Conservation (phyloP, 1,140 invertebrate genomes). For the Panulirus ornatus region DNA sequence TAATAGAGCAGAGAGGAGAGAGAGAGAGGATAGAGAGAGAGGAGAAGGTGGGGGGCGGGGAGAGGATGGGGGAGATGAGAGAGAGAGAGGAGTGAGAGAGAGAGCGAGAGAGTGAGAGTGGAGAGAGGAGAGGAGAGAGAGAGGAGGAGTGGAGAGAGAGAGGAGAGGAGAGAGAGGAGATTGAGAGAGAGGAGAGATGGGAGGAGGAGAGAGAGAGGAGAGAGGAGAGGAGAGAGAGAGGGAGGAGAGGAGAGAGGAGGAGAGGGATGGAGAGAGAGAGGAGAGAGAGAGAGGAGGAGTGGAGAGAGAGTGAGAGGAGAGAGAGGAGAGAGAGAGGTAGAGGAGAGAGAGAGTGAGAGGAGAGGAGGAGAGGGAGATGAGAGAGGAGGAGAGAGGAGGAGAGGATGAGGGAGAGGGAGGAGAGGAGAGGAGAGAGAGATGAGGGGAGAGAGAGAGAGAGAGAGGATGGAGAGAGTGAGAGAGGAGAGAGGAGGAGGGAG, state of each 20-base stretch:
- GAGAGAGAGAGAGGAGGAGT: background rate
- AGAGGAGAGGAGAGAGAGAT: background rate
- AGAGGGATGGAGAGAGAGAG: background rate
- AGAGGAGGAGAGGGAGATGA: background rate
- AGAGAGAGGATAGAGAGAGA: background rate
- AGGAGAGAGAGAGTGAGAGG: background rate
- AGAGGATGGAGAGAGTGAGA: too few species aligned
- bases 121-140: background rate
- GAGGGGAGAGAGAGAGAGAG: background rate
- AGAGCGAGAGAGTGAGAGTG: background rate
- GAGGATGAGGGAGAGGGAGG: background rate
- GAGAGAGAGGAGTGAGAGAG: background rate
- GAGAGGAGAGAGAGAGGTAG: background rate
- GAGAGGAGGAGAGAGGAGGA: background rate
- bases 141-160: background rate
- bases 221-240: background rate
- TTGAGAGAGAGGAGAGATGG: background rate
- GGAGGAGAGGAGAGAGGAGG: background rate
- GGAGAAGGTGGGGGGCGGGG: background rate
- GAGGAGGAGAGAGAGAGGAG: background rate
- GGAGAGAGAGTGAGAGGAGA: background rate
- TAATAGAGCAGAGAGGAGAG: background rate
- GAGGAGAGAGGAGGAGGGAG: background rate
- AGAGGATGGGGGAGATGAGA: background rate
- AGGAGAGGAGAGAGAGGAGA: slow-evolving; percentile 12